Evolutionary conservation across 37 sponge, comb jelly and placozoan species (phyloP), one percentile per base, ranked within the genome.

Genomic region (Hormiphora californensis): DNA sequence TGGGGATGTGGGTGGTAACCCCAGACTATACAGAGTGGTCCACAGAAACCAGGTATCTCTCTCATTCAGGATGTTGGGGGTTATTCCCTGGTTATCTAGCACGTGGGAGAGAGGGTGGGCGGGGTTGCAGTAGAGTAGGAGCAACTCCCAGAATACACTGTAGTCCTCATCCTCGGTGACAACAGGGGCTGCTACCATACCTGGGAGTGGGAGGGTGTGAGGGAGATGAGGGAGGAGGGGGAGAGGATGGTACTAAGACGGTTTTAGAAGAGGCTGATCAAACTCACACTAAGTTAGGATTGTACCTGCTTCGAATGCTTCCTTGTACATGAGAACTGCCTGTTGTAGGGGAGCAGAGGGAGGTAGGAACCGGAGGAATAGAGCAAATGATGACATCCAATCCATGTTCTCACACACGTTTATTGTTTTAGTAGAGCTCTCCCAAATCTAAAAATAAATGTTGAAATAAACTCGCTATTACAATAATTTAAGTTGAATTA

Each of bases 241-340:
- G n/a, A n/a, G n/a, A n/a, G n/a, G n/a, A n/a, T n/a, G n/a, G n/a
- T n/a, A n/a, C n/a, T n/a, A n/a, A n/a, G n/a, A n/a, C n/a, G n/a
- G n/a, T n/a, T n/a, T n/a, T n/a, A n/a, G n/a, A n/a, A n/a, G n/a
- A n/a, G n/a, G n/a, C n/a, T n/a, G n/a, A n/a, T n/a, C n/a, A n/a
- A n/a, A n/a, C n/a, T n/a, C n/a, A n/a, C n/a, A n/a, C n/a, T n/a
- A n/a, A n/a, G n/a, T n/a, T n/a, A n/a, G n/a, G n/a, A n/a, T n/a
- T n/a, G n/a, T 7, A 73, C 81, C 81, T 36, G 81, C 35, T 73
- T 73, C 44, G 46, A 73, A 73, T 1, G 81, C 81, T n/a, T 73
- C n/a, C 15, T 73, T 43, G 81, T 43, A 73, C 43, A 32, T 28
- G 1, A 11, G 15, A 2, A 73, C 81, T n/a, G 81, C 81, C 9